These are phyloP conservation scores for Pecten maximus DNA, from an alignment of 2,888 invertebrate species.

Conservation along the genomic window DNA sequence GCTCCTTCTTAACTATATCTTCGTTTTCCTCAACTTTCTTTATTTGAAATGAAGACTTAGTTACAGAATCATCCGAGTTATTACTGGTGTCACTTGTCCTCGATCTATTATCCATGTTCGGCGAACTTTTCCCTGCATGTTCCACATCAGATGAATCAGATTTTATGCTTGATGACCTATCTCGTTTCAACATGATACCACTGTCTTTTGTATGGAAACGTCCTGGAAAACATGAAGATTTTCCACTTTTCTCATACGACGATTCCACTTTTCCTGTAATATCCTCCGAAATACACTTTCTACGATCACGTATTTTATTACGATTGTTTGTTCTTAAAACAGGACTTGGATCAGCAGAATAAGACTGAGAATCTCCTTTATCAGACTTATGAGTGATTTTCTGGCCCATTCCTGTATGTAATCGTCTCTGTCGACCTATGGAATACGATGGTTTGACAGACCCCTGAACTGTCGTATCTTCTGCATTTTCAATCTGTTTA, in stretches of 20 bases:
- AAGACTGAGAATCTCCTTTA: slow-evolving; percentile 40
- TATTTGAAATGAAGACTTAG: slow-evolving; percentile 41
- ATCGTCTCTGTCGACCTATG: slow-evolving; percentile 34
- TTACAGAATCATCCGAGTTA: slow-evolving; percentile 48
- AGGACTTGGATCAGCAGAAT: slow-evolving; percentile 51
- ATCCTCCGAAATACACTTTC: slow-evolving; percentile 67
- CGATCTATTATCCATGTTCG: slow-evolving; percentile 55
- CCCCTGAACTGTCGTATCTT: slow-evolving; percentile 37
- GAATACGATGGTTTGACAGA: slow-evolving; percentile 36
- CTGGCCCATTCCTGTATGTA: slow-evolving; percentile 60
- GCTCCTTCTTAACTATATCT: neutral
- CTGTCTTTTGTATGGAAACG: slow-evolving; percentile 45
- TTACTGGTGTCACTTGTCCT: slow-evolving; percentile 43
- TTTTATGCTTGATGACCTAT: slow-evolving; percentile 41
- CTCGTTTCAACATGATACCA: slow-evolving; percentile 38
- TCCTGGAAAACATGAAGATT: slow-evolving; percentile 43
- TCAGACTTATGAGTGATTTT: slow-evolving; percentile 45
- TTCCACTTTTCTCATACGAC: slow-evolving; percentile 39
- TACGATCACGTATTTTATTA: slow-evolving; percentile 55
- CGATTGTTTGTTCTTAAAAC: slow-evolving; percentile 56
- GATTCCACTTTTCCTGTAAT: slow-evolving; percentile 59
- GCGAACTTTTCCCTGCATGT: slow-evolving; percentile 57
- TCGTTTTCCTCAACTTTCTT: slow-evolving; percentile 37
- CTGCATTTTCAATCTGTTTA: slow-evolving; percentile 49
- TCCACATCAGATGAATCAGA: slow-evolving; percentile 52